phyloP scores from a whole-genome alignment of 2,888 invertebrate genomes.

The Polydesmus complanatus region DNA sequence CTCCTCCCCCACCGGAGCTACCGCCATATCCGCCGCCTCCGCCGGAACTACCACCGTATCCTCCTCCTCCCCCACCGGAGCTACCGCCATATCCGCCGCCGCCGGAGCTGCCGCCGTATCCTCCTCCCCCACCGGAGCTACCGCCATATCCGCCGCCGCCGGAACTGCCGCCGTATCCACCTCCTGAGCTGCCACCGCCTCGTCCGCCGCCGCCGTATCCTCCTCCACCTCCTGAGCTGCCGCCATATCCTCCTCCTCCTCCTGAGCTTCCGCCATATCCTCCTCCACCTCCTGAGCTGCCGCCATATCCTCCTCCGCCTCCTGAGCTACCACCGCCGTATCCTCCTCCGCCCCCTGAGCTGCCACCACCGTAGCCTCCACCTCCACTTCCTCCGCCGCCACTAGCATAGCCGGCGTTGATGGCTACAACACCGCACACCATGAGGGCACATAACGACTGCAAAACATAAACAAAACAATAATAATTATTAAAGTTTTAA shows the following conservation, averaged over 20 bases:
- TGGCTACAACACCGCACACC: background rate
- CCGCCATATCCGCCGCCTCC: background rate
- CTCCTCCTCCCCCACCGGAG: background rate
- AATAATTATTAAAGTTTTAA: background rate
- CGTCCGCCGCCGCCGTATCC: background rate
- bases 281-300: background rate
- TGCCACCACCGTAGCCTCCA: background rate
- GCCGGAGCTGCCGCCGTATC: background rate
- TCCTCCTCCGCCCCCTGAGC: background rate
- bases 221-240: background rate
- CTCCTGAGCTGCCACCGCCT: background rate
- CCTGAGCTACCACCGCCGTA: background rate
- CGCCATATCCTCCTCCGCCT: background rate
- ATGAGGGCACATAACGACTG: background rate
- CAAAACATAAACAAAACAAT: background rate
- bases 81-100: background rate
- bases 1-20: background rate
- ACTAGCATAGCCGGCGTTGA: background rate
- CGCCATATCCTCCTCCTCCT: background rate
- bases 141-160: background rate
- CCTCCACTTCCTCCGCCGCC: background rate
- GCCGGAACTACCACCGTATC: background rate
- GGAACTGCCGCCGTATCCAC: background rate
- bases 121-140: background rate
- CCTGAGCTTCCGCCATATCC: too few species aligned